Evolutionary conservation across 2,888 invertebrate genomes (phyloP).

Genomic region (Bimastos eiseni): DNA sequence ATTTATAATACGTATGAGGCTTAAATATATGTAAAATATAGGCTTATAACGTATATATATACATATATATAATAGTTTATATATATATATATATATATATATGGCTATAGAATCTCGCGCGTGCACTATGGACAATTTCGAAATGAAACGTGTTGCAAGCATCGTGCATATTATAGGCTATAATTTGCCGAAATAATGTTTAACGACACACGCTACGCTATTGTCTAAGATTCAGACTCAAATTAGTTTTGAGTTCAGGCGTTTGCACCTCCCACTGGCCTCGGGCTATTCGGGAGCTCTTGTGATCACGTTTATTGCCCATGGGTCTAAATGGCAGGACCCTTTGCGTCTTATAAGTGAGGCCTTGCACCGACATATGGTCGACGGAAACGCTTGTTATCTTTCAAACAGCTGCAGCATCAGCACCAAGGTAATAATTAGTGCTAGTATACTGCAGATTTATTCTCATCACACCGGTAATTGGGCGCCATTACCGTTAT

Average conservation of each 20-base stretch:
- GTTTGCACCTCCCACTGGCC: neutral
- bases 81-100: no score
- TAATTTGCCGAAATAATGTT: neutral
- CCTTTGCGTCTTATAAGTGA: neutral
- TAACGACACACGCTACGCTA: neutral
- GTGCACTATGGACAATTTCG: no score
- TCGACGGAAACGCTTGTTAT: neutral
- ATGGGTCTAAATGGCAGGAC: neutral
- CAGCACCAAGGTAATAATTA: constrained; percentile 14
- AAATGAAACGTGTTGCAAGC: neutral
- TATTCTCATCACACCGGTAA: neutral
- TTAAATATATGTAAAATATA: no score
- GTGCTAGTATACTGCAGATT: constrained; percentile 25
- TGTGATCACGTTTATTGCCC: neutral
- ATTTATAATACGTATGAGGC: no score
- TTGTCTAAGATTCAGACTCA: neutral
- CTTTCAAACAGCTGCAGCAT: constrained; percentile 16
- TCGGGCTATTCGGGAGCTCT: neutral
- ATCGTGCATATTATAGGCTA: neutral
- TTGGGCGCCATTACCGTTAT: neutral
- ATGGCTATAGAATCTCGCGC: no score
- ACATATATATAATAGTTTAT: no score
- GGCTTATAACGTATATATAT: no score
- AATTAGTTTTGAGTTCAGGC: neutral
- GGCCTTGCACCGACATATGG: neutral